Evolutionary conservation across 2,113 vertebrate genomes (phyloP).

Genomic region (Galbula dea): DNA sequence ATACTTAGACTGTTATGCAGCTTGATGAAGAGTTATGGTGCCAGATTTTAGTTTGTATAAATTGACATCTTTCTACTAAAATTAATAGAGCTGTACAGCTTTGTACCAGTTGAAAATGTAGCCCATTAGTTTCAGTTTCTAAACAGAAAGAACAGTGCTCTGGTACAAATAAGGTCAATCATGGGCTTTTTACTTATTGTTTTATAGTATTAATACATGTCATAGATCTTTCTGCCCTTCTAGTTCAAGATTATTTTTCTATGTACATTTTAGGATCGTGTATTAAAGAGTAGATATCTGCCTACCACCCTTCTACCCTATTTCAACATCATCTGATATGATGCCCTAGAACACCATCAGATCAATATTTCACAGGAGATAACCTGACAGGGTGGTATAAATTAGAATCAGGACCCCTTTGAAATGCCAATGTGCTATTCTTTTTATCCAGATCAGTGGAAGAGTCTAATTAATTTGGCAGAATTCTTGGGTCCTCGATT

Average conservation of each 20-base stretch:
- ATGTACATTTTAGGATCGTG: background rate
- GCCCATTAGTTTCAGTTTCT: background rate
- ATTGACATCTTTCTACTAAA: background rate
- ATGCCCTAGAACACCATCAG: background rate
- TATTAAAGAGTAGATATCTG: background rate
- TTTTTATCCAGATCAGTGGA: conserved; percentile 54
- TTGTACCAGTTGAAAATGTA: background rate
- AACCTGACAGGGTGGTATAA: background rate
- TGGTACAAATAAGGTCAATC: background rate
- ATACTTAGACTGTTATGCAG: background rate
- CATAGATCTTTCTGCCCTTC: background rate
- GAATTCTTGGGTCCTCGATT: conserved; percentile 47
- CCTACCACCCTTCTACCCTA: background rate
- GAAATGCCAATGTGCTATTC: background rate
- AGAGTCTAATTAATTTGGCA: conserved; percentile 69
- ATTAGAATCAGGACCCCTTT: background rate
- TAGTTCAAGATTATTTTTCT: background rate
- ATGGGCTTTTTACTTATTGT: background rate
- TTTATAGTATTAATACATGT: background rate
- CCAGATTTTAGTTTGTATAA: background rate
- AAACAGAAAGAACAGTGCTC: background rate
- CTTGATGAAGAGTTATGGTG: background rate
- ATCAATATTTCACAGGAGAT: background rate
- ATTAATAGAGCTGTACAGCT: background rate
- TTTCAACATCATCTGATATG: background rate